Percentiles rank a stretch among this genome's conserved stretches.
Conservation (phyloP, 2,888 invertebrate species). For the Dryobota labecula region DNA sequence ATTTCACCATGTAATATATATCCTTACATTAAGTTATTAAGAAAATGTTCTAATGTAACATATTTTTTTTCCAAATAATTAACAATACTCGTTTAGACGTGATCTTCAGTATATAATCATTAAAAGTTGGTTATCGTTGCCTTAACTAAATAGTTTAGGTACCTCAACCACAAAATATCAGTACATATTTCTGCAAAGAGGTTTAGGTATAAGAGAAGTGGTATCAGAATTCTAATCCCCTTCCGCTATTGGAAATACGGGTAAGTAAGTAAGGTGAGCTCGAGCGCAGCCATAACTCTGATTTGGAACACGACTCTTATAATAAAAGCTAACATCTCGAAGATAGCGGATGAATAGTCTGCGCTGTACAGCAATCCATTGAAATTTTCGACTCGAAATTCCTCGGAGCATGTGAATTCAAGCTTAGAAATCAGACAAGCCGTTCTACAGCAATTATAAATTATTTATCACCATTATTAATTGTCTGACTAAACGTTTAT, state of each 20-base stretch:
- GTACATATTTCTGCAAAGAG: conserved; percentile 32
- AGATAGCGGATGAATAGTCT: conserved; percentile 45
- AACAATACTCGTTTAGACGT: no score
- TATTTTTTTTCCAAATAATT: no score
- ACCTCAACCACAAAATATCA: conserved; percentile 9
- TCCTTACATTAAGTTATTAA: no score
- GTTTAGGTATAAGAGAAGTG: conserved; percentile 49
- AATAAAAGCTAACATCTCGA: conserved; percentile 52
- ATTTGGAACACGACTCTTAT: conserved; percentile 55
- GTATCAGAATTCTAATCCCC: conserved; percentile 54
- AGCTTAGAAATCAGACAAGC: conserved; percentile 28
- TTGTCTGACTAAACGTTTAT: conserved; percentile 38
- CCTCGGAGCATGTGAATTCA: conserved; percentile 10
- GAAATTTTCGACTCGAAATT: conserved; percentile 35
- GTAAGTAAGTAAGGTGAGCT: conserved; percentile 48
- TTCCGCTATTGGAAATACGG: conserved; percentile 44
- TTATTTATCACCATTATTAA: conserved; percentile 22
- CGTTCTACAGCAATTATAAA: conserved; percentile 13
- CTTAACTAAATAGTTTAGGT: conserved; percentile 7
- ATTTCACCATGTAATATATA: no score
- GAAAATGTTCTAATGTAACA: no score
- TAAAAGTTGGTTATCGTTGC: no score
- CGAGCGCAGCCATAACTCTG: conserved; percentile 35
- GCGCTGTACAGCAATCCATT: conserved; percentile 37
- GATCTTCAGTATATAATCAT: no score